Base-by-base conservation (phyloP, 2,113 vertebrate species). In the Corynorhinus townsendii region DNA sequence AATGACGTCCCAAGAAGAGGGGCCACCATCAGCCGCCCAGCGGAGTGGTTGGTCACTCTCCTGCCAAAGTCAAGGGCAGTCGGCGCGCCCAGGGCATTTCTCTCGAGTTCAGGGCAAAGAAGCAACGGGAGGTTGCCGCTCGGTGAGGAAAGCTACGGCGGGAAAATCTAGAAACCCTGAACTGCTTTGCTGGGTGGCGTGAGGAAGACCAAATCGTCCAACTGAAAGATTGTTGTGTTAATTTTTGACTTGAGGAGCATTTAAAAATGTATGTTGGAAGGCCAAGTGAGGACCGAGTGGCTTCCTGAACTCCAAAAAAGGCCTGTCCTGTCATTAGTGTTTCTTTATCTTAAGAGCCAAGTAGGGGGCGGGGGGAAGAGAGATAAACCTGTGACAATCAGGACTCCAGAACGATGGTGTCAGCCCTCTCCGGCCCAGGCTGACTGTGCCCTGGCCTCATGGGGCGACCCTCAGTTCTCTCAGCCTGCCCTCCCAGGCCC, bases 111-210 rank as follows among this genome's bases (percentile, higher is more conserved):
- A 77, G 24, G 47, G 28, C 43, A 64, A 35, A 91, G 59, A 30
- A 82, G 75, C 19, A 20, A 26, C 0, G 11, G 47, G 17, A 75
- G n/a, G 40, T 17, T 28, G 47, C 45, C 24, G 11, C 43, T 68
- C n/a, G 17, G 24, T 0, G 0, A 43, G 40, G 62, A 56, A 38
- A 49, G 20, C 1, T 7, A 4, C 0, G 0, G 4, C 20, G 1
- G 0, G 4, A 26, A 20, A 40, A 1, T 43, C 66, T 33, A n/a
- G 71, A 88, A 40, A 68, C 30, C 73, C 73, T 17, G 68, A 19
- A 19, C 8, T 20, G 40, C 45, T 52, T 35, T 43, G 28, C 2
- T 1, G 0, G 16, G 56, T 5, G 40, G 14, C 30, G 56, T n/a
- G 43, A 52, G 52, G 26, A 28, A 89, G 62, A 52, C 71, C 30